These are phyloP conservation scores for Trichopoda pennipes DNA, from an alignment of 2,888 invertebrate genomes.

Conservation along the genomic window DNA sequence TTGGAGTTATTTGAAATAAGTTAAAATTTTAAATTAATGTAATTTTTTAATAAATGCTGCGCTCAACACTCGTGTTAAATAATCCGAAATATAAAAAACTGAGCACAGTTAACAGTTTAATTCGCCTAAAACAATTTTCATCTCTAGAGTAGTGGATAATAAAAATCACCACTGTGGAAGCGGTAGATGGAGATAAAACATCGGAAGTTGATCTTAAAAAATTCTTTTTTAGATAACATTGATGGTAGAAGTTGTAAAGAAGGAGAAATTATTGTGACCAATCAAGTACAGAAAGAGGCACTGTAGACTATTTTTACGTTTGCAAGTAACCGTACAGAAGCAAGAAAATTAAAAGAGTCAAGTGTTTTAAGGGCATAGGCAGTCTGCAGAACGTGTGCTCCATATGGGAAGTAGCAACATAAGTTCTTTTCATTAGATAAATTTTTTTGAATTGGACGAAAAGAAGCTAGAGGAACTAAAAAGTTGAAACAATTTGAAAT, in stretches of 20 bases:
- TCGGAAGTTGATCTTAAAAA: conserved; percentile 15
- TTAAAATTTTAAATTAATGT: not conserved
- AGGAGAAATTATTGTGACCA: not conserved
- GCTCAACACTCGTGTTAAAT: conserved; percentile 4
- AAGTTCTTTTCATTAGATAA: too few species aligned
- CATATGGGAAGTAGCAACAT: too few species aligned
- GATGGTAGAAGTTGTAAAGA: not conserved
- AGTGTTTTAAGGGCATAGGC: too few species aligned
- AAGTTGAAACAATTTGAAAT: conserved; percentile 21
- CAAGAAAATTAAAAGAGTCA: too few species aligned
- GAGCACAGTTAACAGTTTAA: conserved; percentile 15
- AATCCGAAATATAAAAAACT: conserved; percentile 5
- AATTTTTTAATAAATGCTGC: not conserved
- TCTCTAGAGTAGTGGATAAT: conserved; percentile 1
- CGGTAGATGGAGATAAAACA: conserved; percentile 16
- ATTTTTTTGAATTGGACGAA: conserved; percentile 16
- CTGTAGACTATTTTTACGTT: too few species aligned
- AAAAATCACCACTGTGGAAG: conserved; percentile 19
- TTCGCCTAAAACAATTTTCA: not conserved
- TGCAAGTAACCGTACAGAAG: too few species aligned
- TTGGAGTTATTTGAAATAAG: conserved; percentile 39
- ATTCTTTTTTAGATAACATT: not conserved
- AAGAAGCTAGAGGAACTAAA: conserved; percentile 2
- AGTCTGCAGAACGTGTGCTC: too few species aligned
- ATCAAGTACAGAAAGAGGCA: not conserved